Conservation (phyloP, 2,888 invertebrate species). For the Tipula unca region DNA sequence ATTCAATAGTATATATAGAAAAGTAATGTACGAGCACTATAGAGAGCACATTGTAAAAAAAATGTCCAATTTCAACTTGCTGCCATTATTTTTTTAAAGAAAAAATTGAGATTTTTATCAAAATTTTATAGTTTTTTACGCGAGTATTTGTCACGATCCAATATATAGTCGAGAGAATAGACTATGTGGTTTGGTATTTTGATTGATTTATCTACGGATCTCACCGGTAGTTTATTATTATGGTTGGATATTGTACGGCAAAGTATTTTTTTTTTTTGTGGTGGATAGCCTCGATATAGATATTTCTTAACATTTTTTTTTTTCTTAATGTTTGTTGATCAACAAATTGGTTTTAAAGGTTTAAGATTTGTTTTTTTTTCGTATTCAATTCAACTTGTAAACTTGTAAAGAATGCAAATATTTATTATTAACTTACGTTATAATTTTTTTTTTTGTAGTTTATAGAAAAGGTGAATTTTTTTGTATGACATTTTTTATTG, state of each 20-base stretch:
- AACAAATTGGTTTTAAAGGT: constrained; percentile 9
- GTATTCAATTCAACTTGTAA: not conserved
- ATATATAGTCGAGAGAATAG: not conserved
- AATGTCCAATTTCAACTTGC: constrained; percentile 8
- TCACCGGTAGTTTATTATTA: constrained; percentile 8
- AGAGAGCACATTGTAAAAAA: not conserved
- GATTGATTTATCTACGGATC: constrained; percentile 4
- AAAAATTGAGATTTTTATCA: not conserved
- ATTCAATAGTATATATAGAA: not conserved
- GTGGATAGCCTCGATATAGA: constrained; percentile 14
- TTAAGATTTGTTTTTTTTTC: not conserved
- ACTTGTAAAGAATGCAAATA: constrained; percentile 14
- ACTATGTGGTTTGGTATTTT: not conserved
- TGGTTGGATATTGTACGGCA: not conserved
- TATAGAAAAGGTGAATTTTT: not conserved
- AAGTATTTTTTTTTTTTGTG: not conserved
- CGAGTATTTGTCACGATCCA: constrained; percentile 8
- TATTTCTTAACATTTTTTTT: constrained; percentile 8
- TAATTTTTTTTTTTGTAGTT: not conserved
- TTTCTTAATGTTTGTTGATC: not conserved
- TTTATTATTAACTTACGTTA: not conserved
- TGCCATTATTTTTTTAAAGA: not conserved
- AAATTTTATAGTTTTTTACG: not conserved
- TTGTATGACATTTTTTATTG: constrained; percentile 14
- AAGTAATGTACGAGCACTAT: not conserved